Evolutionary conservation across 2,888 invertebrate species (phyloP), one percentile per base, ranked within the genome.

Genomic region (Latrodectus hesperus): DNA sequence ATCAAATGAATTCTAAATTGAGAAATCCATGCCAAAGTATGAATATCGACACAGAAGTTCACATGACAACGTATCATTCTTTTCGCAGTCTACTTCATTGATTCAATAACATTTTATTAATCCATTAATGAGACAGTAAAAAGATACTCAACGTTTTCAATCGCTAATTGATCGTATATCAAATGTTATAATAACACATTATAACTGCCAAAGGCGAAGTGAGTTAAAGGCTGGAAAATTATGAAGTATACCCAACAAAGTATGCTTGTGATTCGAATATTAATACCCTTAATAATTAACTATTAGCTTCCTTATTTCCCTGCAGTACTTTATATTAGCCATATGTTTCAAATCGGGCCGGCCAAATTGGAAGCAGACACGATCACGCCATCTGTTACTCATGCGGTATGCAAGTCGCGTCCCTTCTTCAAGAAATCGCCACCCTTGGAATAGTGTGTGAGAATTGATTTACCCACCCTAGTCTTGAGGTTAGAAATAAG

Each of bases 401-500:
- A 82, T 74, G 74, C 16, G 6, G 82, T 17, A 81, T 81, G 72
- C 73, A 73, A 16, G 65, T 73, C 65, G n/a, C 72, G 80, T 64
- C 22, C 64, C 80, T 81, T 53, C 73, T 65, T 81, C n/a, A 83
- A 71, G 71, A 71, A 84, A 38, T 38, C 38, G 75, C 55, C 68
- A 75, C 55, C 75, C 83, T 83, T 49, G 75, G 70, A 70, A 81
- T 73, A 81, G 68, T 75, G 38, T 38, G 82, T 74, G 74, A 75
- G 75, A 82, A 82, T 82, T 82, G 75, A 82, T 82, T 82, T 82
- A 55, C 82, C 82, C 82, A 75, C 74, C 65, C 38, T 3, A 51
- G 49, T 60, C 55, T 65, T 64, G 64, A 74, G 78, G 78, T 78
- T 73, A 72, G 72, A 38, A 71, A 81, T 71, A 84, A 77, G 73